A percentile compares a stretch with the other conserved stretches of the same genome.
Conservation (phyloP, 1,140 invertebrate genomes). For the Riptortus pedestris region DNA sequence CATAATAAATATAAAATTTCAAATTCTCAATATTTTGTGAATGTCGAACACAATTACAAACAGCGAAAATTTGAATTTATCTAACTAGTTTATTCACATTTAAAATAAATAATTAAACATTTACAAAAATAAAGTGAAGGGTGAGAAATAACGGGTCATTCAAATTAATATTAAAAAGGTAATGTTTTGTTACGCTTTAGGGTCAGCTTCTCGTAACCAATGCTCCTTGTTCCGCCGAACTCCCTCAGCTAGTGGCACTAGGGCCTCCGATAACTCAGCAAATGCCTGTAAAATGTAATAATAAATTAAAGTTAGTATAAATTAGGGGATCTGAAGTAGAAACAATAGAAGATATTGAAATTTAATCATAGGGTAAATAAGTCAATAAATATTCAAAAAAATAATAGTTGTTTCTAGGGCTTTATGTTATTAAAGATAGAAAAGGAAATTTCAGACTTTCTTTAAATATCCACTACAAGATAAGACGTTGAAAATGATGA, state of each 20-base stretch:
- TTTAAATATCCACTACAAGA: too few relatives aligned
- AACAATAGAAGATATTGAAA: background rate
- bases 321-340: background rate
- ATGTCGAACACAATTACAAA: too few relatives aligned
- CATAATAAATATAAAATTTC: too few relatives aligned
- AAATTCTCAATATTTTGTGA: too few relatives aligned
- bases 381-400: background rate
- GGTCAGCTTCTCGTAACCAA: constrained; percentile 48
- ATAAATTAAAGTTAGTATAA: background rate
- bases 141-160: background rate
- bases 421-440: too few relatives aligned
- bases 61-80: too few relatives aligned
- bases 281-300: constrained; percentile 56
- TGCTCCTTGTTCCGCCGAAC: constrained; percentile 70
- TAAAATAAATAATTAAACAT: too few relatives aligned
- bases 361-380: background rate
- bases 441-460: too few relatives aligned
- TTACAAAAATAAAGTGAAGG: too few relatives aligned
- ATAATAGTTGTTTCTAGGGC: background rate
- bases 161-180: background rate
- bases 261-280: constrained; percentile 59
- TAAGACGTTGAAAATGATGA: too few relatives aligned
- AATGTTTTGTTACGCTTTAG: background rate
- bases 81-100: too few relatives aligned
- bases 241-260: constrained; percentile 71